Evolutionary conservation across 2,797 vertebrate genomes (phyloP), one percentile per base, ranked within the genome.

Genomic region (Chloroceryle inda): DNA sequence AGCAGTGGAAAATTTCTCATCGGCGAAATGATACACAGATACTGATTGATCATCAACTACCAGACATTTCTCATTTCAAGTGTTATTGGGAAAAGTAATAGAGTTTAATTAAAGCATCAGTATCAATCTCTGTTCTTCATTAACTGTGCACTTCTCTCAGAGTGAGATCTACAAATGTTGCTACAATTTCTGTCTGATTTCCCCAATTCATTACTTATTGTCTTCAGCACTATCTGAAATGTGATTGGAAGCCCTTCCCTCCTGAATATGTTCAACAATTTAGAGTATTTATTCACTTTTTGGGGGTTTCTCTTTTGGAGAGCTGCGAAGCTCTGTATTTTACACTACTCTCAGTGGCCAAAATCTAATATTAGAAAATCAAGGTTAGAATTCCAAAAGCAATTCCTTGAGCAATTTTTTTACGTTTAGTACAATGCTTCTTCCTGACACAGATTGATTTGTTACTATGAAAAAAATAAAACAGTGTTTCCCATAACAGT

Each of bases 341-440:
- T 37, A 74, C 0, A 17, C 11, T 47, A 15, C 27, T 84, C 56
- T 78, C 71, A 69, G 55, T 52, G 63, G 47, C 38, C 74, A 88
- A 88, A 92, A 64, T 58, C 38, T 58, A 74, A n/a, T 47, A 58
- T 80, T 62, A 95, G n/a, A 91, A 92, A 85, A 75, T 19, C 40
- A 49, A 21, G 11, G 16, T 72, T 73, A 74, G 50, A 53, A 15
- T 66, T 94, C 71, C 35, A 90, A 94, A 94, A 87, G 58, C 27
- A 62, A 40, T 22, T 18, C 50, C 64, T 67, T 33, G 17, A 76
- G 59, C 63, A 75, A 44, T 75, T 85, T 88, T 94, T 53, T 66
- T 44, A 42, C 55, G 59, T 35, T 64, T 53, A 53, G 11, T 72
- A 37, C 27, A 56, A 35, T n/a, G 50, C 42, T 89, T 52, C 33